Conservation (phyloP, 2,888 invertebrate species). For the Biston betularia region DNA sequence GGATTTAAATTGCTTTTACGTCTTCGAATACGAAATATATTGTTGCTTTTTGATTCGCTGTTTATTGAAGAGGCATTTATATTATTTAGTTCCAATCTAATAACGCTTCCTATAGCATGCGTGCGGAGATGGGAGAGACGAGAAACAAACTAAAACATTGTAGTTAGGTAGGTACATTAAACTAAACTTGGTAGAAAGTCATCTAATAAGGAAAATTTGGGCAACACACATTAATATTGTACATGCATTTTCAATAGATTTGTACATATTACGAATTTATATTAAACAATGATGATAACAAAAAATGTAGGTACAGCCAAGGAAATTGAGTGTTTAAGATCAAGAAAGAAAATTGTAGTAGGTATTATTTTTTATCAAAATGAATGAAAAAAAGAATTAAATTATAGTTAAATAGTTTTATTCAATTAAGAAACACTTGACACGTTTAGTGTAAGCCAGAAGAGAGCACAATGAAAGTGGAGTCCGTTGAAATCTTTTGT, state of each 20-base stretch:
- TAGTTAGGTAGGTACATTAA: slow-evolving; percentile 19
- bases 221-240: slow-evolving; percentile 16
- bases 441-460: slow-evolving; percentile 13
- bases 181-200: slow-evolving; percentile 24
- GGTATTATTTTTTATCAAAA: background rate
- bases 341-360: background rate
- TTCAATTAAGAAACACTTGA: slow-evolving; percentile 8
- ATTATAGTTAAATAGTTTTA: background rate
- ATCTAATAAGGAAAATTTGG: slow-evolving; percentile 15
- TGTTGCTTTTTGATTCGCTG: slow-evolving; percentile 16
- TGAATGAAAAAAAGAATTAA: background rate
- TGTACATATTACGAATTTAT: background rate
- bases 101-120: slow-evolving; percentile 24
- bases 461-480: slow-evolving; percentile 32
- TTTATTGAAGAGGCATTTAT: slow-evolving; percentile 11
- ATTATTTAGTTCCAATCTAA: slow-evolving; percentile 2
- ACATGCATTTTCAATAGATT: slow-evolving; percentile 23
- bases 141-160: slow-evolving; percentile 60
- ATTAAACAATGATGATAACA: slow-evolving; percentile 1
- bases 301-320: slow-evolving; percentile 14
- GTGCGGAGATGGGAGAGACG: slow-evolving; percentile 59
- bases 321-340: slow-evolving; percentile 3
- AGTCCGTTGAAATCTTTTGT: slow-evolving; percentile 37
- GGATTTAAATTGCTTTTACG: slow-evolving; percentile 41
- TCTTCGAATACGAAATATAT: slow-evolving; percentile 34